These are phyloP conservation scores for Okapia johnstoni DNA, from an alignment of 2,113 vertebrate genomes.

Conservation along the genomic window DNA sequence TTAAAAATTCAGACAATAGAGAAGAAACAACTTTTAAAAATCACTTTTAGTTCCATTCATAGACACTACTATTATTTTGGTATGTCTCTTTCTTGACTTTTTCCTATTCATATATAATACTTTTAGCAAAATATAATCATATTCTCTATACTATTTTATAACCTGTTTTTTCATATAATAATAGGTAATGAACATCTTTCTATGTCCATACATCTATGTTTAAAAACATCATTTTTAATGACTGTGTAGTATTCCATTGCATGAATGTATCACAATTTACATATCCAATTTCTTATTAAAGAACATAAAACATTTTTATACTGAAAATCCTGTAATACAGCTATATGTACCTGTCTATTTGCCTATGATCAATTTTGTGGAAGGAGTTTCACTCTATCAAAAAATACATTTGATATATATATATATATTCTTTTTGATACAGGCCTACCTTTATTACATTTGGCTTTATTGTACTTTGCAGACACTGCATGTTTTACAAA, in stretches of 20 bases:
- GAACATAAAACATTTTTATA: not conserved
- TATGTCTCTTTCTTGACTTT: not conserved
- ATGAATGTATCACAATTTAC: not conserved
- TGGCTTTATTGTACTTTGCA: not conserved
- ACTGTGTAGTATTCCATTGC: not conserved
- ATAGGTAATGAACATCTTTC: not conserved
- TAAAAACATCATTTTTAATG: not conserved
- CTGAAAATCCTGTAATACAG: not conserved
- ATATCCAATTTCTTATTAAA: not conserved
- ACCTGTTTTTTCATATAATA: not conserved
- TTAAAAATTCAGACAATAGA: not conserved
- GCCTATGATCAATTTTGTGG: not conserved
- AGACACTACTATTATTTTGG: not conserved
- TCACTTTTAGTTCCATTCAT: not conserved
- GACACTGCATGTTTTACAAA: not conserved
- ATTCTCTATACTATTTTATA: not conserved
- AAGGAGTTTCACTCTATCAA: not conserved
- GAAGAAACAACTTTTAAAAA: not conserved
- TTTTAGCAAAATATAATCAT: not conserved
- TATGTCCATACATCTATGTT: not conserved
- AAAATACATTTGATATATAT: not conserved
- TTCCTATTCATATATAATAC: not conserved
- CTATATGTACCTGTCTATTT: not conserved
- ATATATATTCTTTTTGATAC: not conserved
- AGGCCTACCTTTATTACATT: not conserved